These are phyloP conservation scores for Magallana ariakensis DNA, from an alignment of 1,140 invertebrate genomes.

Conservation along the genomic window DNA sequence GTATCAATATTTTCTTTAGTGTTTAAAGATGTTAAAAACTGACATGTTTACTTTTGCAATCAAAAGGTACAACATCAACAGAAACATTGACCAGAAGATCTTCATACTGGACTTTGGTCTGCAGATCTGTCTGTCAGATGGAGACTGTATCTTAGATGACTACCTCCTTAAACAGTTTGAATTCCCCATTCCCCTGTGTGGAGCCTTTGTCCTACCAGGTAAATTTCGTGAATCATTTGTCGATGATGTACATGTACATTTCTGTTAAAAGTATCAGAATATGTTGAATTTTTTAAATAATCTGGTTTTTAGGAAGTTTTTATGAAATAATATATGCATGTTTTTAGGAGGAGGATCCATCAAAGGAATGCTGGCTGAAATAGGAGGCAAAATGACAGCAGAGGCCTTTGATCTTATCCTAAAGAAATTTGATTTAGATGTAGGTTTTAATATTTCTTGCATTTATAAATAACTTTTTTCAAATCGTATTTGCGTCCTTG, in stretches of 20 bases:
- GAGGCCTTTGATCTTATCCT: conserved; percentile 59
- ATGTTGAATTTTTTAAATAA: no score
- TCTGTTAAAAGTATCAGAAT: no score
- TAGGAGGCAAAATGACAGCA: conserved; percentile 54
- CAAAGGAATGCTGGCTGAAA: conserved; percentile 43
- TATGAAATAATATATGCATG: background rate
- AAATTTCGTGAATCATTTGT: no score
- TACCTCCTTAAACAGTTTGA: conserved; percentile 42
- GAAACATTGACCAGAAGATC: conserved; percentile 33
- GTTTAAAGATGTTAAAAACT: background rate
- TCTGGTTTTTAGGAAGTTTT: no score
- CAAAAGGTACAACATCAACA: conserved; percentile 41
- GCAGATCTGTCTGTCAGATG: conserved; percentile 50
- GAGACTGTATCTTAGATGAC: conserved; percentile 41
- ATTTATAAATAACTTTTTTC: no score
- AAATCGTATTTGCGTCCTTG: no score
- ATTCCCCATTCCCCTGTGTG: conserved; percentile 54
- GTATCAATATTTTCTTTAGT: no score
- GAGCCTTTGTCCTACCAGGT: conserved; percentile 57
- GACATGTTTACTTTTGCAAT: background rate
- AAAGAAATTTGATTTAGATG: conserved; percentile 58
- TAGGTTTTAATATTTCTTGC: conserved; percentile 39
- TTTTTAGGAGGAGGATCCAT: conserved; percentile 56
- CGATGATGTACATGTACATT: background rate
- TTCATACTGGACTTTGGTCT: conserved; percentile 54